These are phyloP conservation scores for Rhabdornis inornatus DNA, from an alignment of 2,113 vertebrate species.

Conservation along the genomic window DNA sequence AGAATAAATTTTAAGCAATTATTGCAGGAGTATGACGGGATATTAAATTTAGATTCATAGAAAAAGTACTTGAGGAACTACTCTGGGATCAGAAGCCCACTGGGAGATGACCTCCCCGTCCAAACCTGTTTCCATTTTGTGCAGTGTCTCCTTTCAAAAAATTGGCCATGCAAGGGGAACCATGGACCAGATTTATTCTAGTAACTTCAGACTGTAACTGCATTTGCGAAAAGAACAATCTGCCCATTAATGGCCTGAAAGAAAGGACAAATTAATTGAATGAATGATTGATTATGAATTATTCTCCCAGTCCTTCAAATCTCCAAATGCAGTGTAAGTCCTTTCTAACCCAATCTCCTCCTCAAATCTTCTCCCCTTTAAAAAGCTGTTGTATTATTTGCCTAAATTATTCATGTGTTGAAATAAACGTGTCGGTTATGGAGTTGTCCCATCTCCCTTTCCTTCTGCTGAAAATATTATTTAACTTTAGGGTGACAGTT, in stretches of 20 bases:
- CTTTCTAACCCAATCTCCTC: neutral
- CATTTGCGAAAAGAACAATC: neutral
- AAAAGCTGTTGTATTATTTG: constrained; percentile 64
- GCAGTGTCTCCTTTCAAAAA: neutral
- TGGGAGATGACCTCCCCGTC: neutral
- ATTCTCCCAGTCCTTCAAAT: constrained; percentile 13
- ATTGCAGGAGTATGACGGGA: neutral
- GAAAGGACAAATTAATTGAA: constrained; percentile 44
- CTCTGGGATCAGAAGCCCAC: neutral
- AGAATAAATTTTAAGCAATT: neutral
- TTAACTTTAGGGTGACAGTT: constrained; percentile 78
- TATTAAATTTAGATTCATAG: neutral
- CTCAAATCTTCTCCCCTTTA: neutral
- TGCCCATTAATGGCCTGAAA: constrained; percentile 11
- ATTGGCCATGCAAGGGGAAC: neutral
- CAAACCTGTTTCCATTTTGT: neutral
- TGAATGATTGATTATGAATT: constrained; percentile 27
- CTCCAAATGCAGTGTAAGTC: neutral
- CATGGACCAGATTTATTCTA: constrained; percentile 25
- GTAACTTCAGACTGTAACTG: constrained; percentile 17
- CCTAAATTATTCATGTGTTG: constrained; percentile 72
- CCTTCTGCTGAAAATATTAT: constrained; percentile 73
- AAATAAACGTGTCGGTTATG: constrained; percentile 58
- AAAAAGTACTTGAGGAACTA: neutral
- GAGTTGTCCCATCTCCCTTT: constrained; percentile 37